Evolutionary conservation across 2,888 invertebrate species (phyloP).

Genomic region (Drosophila mimica): DNA sequence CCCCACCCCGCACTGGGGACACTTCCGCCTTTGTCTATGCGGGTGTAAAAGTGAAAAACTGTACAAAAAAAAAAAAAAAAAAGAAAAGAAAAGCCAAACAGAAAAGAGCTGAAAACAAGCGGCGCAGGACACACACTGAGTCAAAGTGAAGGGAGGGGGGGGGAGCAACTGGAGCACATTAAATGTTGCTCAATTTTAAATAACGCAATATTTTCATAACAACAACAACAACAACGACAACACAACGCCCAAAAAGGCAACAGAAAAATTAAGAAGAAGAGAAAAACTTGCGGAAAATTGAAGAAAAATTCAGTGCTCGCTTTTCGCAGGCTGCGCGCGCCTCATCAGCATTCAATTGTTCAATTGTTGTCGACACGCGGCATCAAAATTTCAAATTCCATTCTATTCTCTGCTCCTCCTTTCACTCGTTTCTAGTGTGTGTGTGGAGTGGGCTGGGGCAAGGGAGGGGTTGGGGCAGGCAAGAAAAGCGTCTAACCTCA

Average conservation of each 20-base stretch:
- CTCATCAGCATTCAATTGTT: constrained; percentile 76
- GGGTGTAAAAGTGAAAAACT: constrained; percentile 21
- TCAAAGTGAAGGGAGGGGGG: neutral
- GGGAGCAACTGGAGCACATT: constrained; percentile 38
- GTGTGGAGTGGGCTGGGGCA: neutral
- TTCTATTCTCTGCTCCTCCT: constrained; percentile 1
- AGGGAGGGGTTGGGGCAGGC: neutral
- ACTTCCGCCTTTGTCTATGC: constrained; percentile 76
- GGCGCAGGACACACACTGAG: constrained; percentile 33
- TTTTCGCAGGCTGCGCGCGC: constrained; percentile 1
- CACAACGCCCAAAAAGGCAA: neutral
- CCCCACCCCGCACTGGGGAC: constrained; percentile 45
- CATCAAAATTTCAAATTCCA: constrained; percentile 32
- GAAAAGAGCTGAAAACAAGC: constrained; percentile 18
- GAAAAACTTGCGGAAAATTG: constrained; percentile 5
- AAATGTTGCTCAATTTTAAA: constrained; percentile 78
- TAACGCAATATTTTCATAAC: constrained; percentile 48
- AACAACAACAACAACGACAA: constrained; percentile 2
- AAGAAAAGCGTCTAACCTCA: constrained; percentile 4
- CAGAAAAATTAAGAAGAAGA: neutral
- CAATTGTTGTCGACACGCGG: constrained; percentile 45
- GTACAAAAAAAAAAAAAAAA: constrained; percentile 3
- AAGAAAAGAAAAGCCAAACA: constrained; percentile 14
- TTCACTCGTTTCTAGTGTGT: constrained; percentile 2
- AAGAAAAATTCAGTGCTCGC: constrained; percentile 7